Evolutionary conservation across 2,113 vertebrate genomes (phyloP).

Genomic region (Gymnorhina tibicen): DNA sequence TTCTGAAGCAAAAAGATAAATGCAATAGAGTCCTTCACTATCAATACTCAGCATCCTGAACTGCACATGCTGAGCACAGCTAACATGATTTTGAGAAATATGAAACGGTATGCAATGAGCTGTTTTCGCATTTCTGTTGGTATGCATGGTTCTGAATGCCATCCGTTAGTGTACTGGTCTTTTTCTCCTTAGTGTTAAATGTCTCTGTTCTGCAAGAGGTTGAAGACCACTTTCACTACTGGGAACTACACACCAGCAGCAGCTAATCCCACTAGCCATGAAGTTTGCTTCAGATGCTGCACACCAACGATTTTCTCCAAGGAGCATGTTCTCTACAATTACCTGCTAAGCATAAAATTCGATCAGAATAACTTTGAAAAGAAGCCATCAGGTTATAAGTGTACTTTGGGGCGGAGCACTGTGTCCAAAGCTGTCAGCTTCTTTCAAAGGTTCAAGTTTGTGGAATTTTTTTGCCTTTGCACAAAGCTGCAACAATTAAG

Average conservation of each 20-base stretch:
- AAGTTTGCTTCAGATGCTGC: not conserved
- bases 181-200: not conserved
- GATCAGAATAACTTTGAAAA: rapidly evolving
- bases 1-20: not conserved
- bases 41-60: not conserved
- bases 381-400: not conserved
- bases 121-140: not conserved
- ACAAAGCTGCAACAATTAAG: not conserved
- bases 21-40: not conserved
- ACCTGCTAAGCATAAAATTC: not conserved
- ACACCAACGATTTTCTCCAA: not conserved
- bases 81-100: not conserved
- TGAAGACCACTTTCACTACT: not conserved
- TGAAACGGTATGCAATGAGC: not conserved
- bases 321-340: rapidly evolving
- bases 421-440: not conserved
- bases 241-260: not conserved
- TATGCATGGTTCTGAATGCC: not conserved
- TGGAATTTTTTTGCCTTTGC: not conserved
- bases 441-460: not conserved
- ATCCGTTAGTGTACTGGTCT: not conserved
- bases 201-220: not conserved
- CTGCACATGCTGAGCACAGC: not conserved
- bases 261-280: not conserved
- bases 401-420: not conserved